Base-by-base conservation (phyloP, 2,888 invertebrate species). In the Rotaria socialis region DNA sequence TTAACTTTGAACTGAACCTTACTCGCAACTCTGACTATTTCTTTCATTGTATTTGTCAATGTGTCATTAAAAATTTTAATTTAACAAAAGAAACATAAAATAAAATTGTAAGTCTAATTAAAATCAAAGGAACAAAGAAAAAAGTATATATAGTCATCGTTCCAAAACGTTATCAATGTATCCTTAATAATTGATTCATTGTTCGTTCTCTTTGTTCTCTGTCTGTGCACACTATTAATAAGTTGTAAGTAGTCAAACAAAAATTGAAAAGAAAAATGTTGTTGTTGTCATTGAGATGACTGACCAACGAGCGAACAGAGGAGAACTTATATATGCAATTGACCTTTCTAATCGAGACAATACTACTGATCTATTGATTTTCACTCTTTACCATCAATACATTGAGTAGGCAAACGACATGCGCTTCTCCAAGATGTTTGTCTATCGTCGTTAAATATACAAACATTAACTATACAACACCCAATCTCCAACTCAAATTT, bases 301-400 rank as follows among this genome's bases (percentile, higher is more conserved):
- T 67, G 67, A 67, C 67, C 67, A 41, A 67, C 35, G 35, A 35
- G 35, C 35, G 35, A 35, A 35, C 35, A 35, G 35, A 35, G 35
- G 67, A 67, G 19, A 35, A 35, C 67, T 67, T 67, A 35, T 35
- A 41, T 67, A 67, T 67, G 67, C 67, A 67, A 35, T 67, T 67
- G 67, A 67, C 67, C 67, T 67, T 67, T 67, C 67, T 67, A 67
- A 67, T 67, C 67, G 67, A 67, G 67, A 67, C 67, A 67, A 67
- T 67, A 67, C 67, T 67, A 67, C 16, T 67, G 67, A 67, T 67
- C 67, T 67, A 67, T 67, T 67, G 67, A 67, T 67, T 67, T 67
- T 67, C 27, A 19, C 35, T 67, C 67, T 67, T 35, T 35, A 27
- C 67, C 16, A 67, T 35, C 35, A 35, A 67, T 67, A 67, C 19